Evolutionary conservation across 1,140 invertebrate genomes (phyloP), one percentile per base, ranked within the genome.

Genomic region (Branchinecta lindahli): DNA sequence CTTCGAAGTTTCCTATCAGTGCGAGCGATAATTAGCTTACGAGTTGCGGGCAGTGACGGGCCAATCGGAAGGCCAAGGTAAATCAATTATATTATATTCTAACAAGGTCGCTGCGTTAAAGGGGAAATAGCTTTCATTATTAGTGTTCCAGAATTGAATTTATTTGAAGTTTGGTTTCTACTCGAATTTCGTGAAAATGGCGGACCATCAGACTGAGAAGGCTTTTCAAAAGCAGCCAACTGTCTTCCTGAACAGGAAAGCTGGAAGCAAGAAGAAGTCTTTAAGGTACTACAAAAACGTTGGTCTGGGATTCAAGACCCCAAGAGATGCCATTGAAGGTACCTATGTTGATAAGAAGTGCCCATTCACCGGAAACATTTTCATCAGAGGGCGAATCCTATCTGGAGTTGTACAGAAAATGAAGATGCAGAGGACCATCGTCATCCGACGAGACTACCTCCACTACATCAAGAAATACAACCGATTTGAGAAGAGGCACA

Each of bases 331-430:
- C 44, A 89, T 94, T 75, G 93, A 98, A 80, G 96, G 96, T 69
- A 92, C 88, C 20, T 99, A 99, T 84, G 98, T 99, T 77, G 97
- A 99, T 83, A 99, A 98, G 82, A 99, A 99, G 81, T 99, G 97
- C 76, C 97, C 96, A 20, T 99, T 98, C 83, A 99, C 96, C 74
- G 96, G 96, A 47, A 94, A 98, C 82, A 92, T 99, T 8, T 91
- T 91, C 46, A 99, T 99, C 76, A 86, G 97, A 81, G 96, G 97
- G 15, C 89, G 96, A 71, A 98, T 99, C 77, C 82, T 99, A 21
- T 94, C 92, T 66, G 97, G 96, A 15, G 88, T 94, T 20, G 95
- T 99, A 0, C 87, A 90, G 74, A 99, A 99, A 81, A 89, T 93
- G 85, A 99, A 99, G 81, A 99, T 99, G 97, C 92, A 97, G 78